A percentile compares a stretch with the other conserved stretches of the same genome.
Conservation (phyloP, 2,888 invertebrate genomes). For the Rhopalosiphum nymphaeae region DNA sequence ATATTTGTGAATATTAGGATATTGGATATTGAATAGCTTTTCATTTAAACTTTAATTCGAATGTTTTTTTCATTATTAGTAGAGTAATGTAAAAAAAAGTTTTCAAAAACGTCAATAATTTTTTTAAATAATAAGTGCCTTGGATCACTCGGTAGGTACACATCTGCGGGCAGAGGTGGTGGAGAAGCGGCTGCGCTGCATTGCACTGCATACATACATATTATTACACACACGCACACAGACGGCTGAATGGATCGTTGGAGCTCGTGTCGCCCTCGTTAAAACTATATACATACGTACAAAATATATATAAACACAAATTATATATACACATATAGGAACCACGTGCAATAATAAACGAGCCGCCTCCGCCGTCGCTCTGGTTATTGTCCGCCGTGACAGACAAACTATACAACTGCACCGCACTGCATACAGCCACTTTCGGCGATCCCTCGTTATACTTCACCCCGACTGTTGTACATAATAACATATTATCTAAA, state of each 20-base stretch:
- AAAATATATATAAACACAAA: background rate
- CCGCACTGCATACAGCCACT: background rate
- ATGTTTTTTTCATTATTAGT: background rate
- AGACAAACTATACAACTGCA: background rate
- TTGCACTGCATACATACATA: background rate
- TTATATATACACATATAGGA: background rate
- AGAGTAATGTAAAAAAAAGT: too few relatives aligned
- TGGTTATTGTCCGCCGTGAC: constrained; percentile 29
- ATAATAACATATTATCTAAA: background rate
- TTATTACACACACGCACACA: background rate
- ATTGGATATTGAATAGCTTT: background rate
- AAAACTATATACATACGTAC: background rate
- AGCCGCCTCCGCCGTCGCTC: constrained; percentile 40
- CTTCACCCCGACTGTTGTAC: background rate
- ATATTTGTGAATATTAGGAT: background rate
- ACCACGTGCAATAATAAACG: constrained; percentile 59
- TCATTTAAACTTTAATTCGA: background rate
- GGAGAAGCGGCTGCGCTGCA: background rate
- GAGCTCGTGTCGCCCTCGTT: constrained; percentile 52
- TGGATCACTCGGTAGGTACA: too few relatives aligned
- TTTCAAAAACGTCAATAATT: too few relatives aligned
- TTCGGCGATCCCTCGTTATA: background rate
- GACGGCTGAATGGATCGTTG: constrained; percentile 8
- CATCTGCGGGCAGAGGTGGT: background rate
- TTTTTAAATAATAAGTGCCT: too few relatives aligned